Evolutionary conservation across 1,140 invertebrate species (phyloP), one percentile per base, ranked within the genome.

Genomic region (Agraylea sexmaculata): DNA sequence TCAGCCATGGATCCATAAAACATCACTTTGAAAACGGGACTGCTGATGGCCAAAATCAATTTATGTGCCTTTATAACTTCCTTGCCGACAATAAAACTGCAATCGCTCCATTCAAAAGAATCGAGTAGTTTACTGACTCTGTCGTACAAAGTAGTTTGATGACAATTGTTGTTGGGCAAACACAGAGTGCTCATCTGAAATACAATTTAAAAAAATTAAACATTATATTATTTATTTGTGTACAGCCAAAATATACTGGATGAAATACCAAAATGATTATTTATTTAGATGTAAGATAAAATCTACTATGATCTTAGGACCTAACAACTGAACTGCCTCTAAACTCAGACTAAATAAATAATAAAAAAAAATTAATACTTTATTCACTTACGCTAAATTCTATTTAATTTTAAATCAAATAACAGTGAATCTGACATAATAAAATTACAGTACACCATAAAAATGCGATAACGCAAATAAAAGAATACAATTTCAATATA

Each of bases 11-110:
- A 65, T 0, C 78, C 77, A 57, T 69, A 80, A 46, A 80, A 72
- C 75, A 82, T 78, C 8, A 77, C 77, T 55, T 82, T 78, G 53
- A 85, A 83, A n/a, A 83, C 78, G 3, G 80, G 78, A 59, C 80
- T 80, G 47, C 70, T 70, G 8, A 73, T 70, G 6, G 72, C 70
- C 18, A 85, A 51, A 39, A 84, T 75, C 22, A 81, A 54, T 56
- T 78, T 80, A 51, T 84, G 78, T 34, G 71, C 71, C 52, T 65
- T 60, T 28, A 80, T 64, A 45, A 67, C 60, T 51, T 63, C 56
- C 17, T 59, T 61, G 40, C 56, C 55, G 18, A 71, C 62, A 41
- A 59, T 54, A 47, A 74, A 73, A 25, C 53, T 64, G 46, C 70
- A 71, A 45, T 74, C 71, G 46, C 66, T 65, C 59, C 60, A 68